Base-by-base conservation (phyloP, 2,888 invertebrate genomes). In the Macroteleia sp. region DNA sequence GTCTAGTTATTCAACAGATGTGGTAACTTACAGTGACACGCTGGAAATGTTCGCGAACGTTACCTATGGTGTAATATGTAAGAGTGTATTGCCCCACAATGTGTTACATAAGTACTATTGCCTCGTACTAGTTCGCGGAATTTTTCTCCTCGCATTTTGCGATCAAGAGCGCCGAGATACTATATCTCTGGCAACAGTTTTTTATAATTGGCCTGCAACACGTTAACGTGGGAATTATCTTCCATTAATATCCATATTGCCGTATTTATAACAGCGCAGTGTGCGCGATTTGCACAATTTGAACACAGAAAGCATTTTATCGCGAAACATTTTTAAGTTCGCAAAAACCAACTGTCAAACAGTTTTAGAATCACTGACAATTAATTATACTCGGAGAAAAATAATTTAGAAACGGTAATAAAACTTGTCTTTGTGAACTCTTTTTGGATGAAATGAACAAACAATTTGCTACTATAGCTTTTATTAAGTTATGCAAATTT, bases 41-140 rank as follows among this genome's bases (percentile, higher is more conserved):
- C 69, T 73, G 76, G 56, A 79, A 79, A 74, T 57, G 66, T 64
- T 76, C 56, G 69, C 73, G 77, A 76, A 75, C 79, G 76, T 79
- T 79, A 79, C 75, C 76, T 73, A 76, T 69, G 73, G 71, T 79
- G 76, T 69, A 76, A 79, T 56, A 73, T 67, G 79, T 75, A 79
- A 79, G 78, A 74, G 75, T 79, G n/a, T n/a, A 64, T 76, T 79
- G 76, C 76, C 59, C 76, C 79, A 79, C 73, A 64, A 32, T 30
- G 52, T 36, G 34, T 79, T 76, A 52, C 73, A 32, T 73, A 79
- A 76, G 44, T 12, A 44, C 67, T 59, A 64, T 79, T 69, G 76
- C 73, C 64, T 62, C 76, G 76, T 76, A 76, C 76, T 69, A 73
- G 62, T 79, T 79, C 59, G 59, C 71, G 54, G 62, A 50, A 73